Conservation (phyloP, 2,113 vertebrate species). For the Dolichotis patagonum region DNA sequence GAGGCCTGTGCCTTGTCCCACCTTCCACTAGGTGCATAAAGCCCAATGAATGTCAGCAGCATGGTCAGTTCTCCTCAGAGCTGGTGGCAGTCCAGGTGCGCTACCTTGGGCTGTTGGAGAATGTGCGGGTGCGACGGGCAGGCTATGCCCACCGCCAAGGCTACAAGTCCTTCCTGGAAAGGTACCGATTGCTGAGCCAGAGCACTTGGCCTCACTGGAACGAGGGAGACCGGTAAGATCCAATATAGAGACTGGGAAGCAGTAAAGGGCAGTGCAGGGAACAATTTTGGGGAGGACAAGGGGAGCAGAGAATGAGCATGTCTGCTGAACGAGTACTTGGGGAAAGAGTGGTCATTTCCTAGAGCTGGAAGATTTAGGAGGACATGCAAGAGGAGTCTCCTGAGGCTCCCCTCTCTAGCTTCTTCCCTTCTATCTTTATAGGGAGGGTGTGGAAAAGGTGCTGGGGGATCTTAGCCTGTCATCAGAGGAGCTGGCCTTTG, state of each 20-base stretch:
- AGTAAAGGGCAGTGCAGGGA: not conserved
- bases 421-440: slow-evolving; percentile 55
- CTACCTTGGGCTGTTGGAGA: slow-evolving; percentile 90
- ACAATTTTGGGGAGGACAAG: not conserved
- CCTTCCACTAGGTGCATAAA: slow-evolving; percentile 87
- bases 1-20: not conserved
- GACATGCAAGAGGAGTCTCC: not conserved
- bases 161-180: slow-evolving; percentile 87
- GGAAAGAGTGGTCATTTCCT: not conserved
- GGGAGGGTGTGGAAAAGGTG: slow-evolving; percentile 82
- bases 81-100: slow-evolving; percentile 84
- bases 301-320: accelerated
- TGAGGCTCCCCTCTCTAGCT: not conserved
- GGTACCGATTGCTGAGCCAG: slow-evolving; percentile 86
- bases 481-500: slow-evolving; percentile 83
- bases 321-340: not conserved
- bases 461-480: slow-evolving; percentile 75
- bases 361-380: not conserved
- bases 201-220: slow-evolving; percentile 88
- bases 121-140: slow-evolving; percentile 87
- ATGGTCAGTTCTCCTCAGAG: slow-evolving; percentile 78
- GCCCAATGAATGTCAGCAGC: slow-evolving; percentile 86
- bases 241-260: accelerated
- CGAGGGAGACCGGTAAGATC: slow-evolving; percentile 82
- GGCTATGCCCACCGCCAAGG: slow-evolving; percentile 89